These are phyloP conservation scores for Hozukius guyotensis DNA, from an alignment of 2,797 vertebrate species.

Conservation along the genomic window DNA sequence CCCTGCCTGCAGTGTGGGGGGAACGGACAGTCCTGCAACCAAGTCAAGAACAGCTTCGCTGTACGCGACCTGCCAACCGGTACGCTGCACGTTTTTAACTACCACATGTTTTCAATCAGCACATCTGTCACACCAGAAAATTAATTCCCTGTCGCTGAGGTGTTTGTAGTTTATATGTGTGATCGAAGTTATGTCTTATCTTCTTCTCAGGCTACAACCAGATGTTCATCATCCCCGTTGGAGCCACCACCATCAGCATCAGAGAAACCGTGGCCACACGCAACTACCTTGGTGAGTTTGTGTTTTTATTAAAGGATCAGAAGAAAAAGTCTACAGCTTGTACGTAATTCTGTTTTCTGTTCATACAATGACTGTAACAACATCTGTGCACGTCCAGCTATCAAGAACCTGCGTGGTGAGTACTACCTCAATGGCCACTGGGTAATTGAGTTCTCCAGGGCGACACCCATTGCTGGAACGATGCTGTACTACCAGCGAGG, in stretches of 20 bases:
- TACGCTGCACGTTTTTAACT: constrained; percentile 48
- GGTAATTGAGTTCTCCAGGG: constrained; percentile 89
- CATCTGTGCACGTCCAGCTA: constrained; percentile 78
- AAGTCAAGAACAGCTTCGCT: constrained; percentile 86
- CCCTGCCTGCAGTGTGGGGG: constrained; percentile 95
- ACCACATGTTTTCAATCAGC: not conserved
- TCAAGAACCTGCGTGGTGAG: constrained; percentile 91
- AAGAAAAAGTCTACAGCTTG: not conserved
- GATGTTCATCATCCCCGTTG: constrained; percentile 91
- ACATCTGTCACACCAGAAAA: not conserved
- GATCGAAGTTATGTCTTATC: not conserved
- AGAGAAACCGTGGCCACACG: constrained; percentile 89
- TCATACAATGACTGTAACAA: not conserved
- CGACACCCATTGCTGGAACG: constrained; percentile 86
- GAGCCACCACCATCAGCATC: constrained; percentile 92
- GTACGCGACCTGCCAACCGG: constrained; percentile 86
- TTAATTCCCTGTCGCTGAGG: not conserved
- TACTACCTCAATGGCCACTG: constrained; percentile 98
- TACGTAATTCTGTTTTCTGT: not conserved
- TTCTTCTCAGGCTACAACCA: constrained; percentile 91
- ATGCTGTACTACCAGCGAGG: constrained; percentile 92
- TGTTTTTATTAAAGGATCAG: not conserved
- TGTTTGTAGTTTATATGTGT: not conserved
- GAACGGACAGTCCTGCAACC: constrained; percentile 88
- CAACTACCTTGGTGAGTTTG: constrained; percentile 91